Percentiles rank a stretch among this genome's conserved stretches.
Conservation (phyloP, 1,140 invertebrate species). For the Bemisia tabaci region DNA sequence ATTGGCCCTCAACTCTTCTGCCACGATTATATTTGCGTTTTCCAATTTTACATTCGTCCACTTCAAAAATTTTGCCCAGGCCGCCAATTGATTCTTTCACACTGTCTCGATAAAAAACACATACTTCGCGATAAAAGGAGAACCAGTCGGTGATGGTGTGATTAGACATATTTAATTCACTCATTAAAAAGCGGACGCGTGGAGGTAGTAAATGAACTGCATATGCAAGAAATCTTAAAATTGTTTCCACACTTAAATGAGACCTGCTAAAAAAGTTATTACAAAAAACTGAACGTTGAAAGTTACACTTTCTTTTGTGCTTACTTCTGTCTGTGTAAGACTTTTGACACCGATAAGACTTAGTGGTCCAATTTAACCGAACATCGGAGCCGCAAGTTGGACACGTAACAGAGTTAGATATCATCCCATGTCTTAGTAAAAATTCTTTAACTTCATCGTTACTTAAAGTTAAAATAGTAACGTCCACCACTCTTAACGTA, state of each 20-base stretch:
- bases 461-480: not conserved
- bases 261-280: not conserved
- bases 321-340: not conserved
- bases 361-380: not conserved
- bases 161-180: conserved; percentile 3
- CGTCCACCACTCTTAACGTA: not conserved
- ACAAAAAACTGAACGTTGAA: not conserved
- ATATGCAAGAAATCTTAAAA: not conserved
- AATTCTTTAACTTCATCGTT: not conserved
- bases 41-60: conserved; percentile 25
- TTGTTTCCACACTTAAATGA: not conserved
- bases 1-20: conserved; percentile 25
- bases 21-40: conserved; percentile 25
- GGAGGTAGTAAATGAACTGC: not conserved
- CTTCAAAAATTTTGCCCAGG: conserved; percentile 19
- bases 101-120: conserved; percentile 2
- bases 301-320: not conserved
- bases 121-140: conserved; percentile 3
- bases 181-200: not conserved
- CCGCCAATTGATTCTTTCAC: conserved; percentile 10
- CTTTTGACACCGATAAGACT: not conserved
- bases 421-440: not conserved
- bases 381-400: not conserved
- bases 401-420: not conserved
- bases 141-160: conserved; percentile 8